Evolutionary conservation across 1,140 invertebrate genomes (phyloP), one percentile per base, ranked within the genome.

Genomic region (Drosophila watanabei): DNA sequence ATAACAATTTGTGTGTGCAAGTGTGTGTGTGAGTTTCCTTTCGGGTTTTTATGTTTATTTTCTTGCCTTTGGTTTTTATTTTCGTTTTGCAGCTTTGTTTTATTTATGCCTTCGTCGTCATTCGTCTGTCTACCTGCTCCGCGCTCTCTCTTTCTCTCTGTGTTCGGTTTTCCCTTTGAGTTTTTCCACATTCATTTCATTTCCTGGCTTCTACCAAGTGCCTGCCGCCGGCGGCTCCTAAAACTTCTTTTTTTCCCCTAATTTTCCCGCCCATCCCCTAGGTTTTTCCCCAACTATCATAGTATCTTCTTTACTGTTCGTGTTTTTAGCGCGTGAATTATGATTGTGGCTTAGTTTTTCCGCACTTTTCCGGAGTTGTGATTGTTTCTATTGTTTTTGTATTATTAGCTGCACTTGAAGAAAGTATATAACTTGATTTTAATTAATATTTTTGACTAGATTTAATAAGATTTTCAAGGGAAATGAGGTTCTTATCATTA

Each of bases 291-390:
- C 48, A 18, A 43, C 39, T 41, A 41, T 41, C 24, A n/a, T 28
- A 30, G 48, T 45, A 45, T 51, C 45, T 52, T n/a, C 20, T 46
- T 59, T 28, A n/a, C 37, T 54, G 58, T 73, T 63, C 46, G 56
- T 71, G 66, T 79, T 79, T 79, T 79, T 49, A 64, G 83, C 83
- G 86, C 85, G 66, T 89, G 85, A 89, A 85, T 89, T 89, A 89
- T 89, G 85, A 89, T 89, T 88, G 84, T 89, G 77, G 83, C 83
- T 79, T 81, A 81, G 61, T 82, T 86, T 86, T 80, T 69, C 79
- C 68, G n/a, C 51, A 65, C 75, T 80, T 80, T 80, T 75, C 49
- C 57, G 33, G 56, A 73, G 69, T 72, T 73, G 68, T 57, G 71
- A 43, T 65, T 48, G 35, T 54, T 16, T 24, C 30, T 56, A 18